Evolutionary conservation across 2,113 vertebrate species (phyloP).

Genomic region (Pelmatolapia mariae): DNA sequence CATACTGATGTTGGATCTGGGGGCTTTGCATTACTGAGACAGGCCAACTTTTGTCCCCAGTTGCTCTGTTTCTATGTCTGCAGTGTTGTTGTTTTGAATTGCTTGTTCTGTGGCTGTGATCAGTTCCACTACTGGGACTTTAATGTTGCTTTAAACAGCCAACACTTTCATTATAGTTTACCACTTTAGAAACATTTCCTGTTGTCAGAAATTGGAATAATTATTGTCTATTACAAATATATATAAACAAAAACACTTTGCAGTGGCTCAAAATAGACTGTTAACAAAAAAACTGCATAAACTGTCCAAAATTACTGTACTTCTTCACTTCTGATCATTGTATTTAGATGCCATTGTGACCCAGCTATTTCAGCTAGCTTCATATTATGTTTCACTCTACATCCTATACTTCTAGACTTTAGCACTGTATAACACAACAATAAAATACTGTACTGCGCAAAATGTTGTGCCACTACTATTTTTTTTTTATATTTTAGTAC

Average conservation of each 20-base stretch:
- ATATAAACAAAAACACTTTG: background rate
- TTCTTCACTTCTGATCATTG: background rate
- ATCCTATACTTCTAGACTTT: background rate
- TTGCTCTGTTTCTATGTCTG: no score
- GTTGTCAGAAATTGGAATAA: background rate
- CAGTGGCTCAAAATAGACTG: background rate
- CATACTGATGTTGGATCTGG: no score
- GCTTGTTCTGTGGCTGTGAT: no score
- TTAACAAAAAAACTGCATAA: background rate
- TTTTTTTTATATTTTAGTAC: background rate
- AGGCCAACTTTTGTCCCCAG: rapidly evolving
- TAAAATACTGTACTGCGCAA: background rate
- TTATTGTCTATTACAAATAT: background rate
- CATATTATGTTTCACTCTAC: background rate
- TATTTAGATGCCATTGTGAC: background rate
- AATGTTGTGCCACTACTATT: background rate
- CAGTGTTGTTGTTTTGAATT: no score
- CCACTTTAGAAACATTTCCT: no score
- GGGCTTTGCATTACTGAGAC: no score
- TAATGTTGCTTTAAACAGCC: no score
- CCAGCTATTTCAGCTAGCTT: background rate
- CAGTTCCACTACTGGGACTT: no score
- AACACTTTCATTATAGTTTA: no score
- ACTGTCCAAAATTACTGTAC: background rate
- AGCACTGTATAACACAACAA: background rate